Evolutionary conservation across 2,888 invertebrate genomes (phyloP).

Genomic region (Osmoderma eremita): DNA sequence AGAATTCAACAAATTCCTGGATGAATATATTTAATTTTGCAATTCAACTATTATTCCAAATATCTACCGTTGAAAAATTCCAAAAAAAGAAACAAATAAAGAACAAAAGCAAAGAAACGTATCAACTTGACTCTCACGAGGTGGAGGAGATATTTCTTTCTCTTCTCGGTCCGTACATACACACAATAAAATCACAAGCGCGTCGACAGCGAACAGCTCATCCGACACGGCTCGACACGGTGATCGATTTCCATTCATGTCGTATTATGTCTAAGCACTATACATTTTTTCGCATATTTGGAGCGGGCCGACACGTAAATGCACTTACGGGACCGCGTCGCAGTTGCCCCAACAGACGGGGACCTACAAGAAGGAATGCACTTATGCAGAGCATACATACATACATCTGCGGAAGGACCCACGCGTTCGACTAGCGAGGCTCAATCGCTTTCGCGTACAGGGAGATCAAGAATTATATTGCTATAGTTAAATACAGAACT

Average conservation of each 20-base stretch:
- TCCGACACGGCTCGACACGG: constrained; percentile 55
- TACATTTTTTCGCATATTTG: constrained; percentile 61
- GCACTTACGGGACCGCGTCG: constrained; percentile 62
- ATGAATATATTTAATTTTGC: no score
- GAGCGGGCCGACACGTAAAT: constrained; percentile 63
- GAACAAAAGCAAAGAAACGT: neutral
- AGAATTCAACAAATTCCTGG: no score
- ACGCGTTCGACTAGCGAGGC: constrained; percentile 47
- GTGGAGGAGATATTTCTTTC: neutral
- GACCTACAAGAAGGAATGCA: constrained; percentile 63
- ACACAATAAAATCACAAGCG: constrained; percentile 39
- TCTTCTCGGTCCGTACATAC: constrained; percentile 6
- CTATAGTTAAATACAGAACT: no score
- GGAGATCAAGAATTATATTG: no score
- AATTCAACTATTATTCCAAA: no score
- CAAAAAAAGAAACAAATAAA: no score
- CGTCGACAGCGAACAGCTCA: constrained; percentile 52
- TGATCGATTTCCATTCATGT: constrained; percentile 63
- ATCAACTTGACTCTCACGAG: neutral
- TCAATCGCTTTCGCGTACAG: neutral
- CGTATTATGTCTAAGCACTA: constrained; percentile 62
- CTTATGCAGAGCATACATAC: constrained; percentile 59
- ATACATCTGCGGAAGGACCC: constrained; percentile 54
- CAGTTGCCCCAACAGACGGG: constrained; percentile 58
- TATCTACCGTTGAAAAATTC: no score